Evolutionary conservation across 2,113 vertebrate species (phyloP).

Genomic region (Willisornis vidua): DNA sequence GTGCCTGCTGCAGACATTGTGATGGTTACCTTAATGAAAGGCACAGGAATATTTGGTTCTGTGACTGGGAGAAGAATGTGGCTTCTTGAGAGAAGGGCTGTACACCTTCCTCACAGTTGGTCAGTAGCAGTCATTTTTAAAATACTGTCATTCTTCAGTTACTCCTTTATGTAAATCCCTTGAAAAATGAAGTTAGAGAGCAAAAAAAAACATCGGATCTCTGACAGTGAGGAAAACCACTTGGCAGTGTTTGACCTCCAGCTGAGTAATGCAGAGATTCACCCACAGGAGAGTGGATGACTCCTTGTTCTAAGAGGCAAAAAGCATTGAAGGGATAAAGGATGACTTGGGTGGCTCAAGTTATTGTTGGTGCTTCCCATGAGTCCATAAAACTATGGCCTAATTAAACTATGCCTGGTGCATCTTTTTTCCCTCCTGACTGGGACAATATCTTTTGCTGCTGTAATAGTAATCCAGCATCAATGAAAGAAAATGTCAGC

Average conservation of each 20-base stretch:
- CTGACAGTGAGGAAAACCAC: background rate
- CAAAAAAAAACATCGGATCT: background rate
- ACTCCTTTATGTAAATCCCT: background rate
- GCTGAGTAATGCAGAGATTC: fast-evolving
- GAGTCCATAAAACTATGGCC: background rate
- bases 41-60: background rate
- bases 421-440: background rate
- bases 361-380: background rate
- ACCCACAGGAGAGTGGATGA: background rate
- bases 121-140: background rate
- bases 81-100: background rate
- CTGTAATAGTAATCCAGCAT: slow-evolving; percentile 7
- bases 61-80: background rate
- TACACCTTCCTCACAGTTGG: background rate
- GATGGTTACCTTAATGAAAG: background rate
- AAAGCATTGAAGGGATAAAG: background rate
- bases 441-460: background rate
- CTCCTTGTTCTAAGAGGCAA: background rate
- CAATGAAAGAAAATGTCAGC: slow-evolving; percentile 3
- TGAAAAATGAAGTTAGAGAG: background rate
- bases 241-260: background rate
- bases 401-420: background rate
- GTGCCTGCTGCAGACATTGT: background rate
- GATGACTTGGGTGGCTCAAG: background rate
- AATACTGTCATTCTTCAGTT: background rate